Evolutionary conservation across 2,888 invertebrate genomes (phyloP), one percentile per base, ranked within the genome.

Genomic region (Leptarthrus brevirostris): DNA sequence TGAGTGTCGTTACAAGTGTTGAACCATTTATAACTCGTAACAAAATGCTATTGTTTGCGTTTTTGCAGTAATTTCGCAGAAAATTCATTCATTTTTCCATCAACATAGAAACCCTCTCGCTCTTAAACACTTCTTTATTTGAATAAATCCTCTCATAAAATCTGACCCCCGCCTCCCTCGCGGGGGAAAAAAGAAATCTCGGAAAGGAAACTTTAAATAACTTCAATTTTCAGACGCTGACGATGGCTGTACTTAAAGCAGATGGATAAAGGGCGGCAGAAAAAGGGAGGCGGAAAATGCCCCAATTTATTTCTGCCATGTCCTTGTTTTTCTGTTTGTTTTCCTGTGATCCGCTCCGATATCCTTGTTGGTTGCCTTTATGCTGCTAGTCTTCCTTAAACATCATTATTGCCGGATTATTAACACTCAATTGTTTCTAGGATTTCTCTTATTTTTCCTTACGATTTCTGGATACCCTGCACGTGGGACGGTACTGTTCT

Each of bases 401-500:
- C 54, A 54, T 76, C 75, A 76, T 76, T 76, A 76, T 72, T 76
- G 74, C 72, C 75, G 75, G 74, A 76, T 76, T 76, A 76, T 76
- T 76, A 76, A 76, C 75, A 76, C 75, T 76, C 72, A 76, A 76
- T 74, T 76, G 74, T 76, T 76, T 76, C 71, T 71, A 14, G 54
- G 71, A 71, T 71, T 71, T 47, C 52, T 53, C 54, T 54, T 14
- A 54, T 71, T 71, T 54, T 30, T 52, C 49, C 52, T 44, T 26
- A 54, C 54, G 40, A 71, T 71, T 54, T 54, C 71, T 53, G 53
- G n/a, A 34, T 36, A 34, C 34, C 22, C 70, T 12, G 16, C 16
- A 53, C 18, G 22, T 36, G 53, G 47, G 30, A 34, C 20, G 52
- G 52, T 34, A 52, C 26, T 52, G 26, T 26, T 70, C 69, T 70